phyloP scores from a whole-genome alignment of 2,797 vertebrate genomes.

The Setipinna tenuifilis region DNA sequence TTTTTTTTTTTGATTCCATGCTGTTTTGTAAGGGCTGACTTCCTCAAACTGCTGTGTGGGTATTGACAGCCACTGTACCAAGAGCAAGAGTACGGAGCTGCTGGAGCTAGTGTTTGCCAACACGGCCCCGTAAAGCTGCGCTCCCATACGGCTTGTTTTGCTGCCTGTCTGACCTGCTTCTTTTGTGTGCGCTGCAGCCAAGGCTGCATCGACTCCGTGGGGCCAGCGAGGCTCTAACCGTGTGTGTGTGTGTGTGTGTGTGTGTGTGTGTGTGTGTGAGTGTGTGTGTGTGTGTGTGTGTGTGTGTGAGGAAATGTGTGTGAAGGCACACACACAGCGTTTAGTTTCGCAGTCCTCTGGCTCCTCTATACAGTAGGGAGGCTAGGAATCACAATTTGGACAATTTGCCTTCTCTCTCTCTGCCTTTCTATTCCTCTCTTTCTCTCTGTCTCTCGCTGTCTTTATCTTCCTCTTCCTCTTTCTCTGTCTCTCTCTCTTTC shows the following conservation, averaged over 20 bases:
- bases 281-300: too few species aligned
- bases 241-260: background rate
- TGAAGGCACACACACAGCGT: too few species aligned
- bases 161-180: conserved; percentile 1
- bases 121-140: background rate
- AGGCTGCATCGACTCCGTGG: background rate
- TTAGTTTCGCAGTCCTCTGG: too few species aligned
- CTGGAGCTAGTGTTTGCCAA: background rate
- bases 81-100: background rate
- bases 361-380: too few species aligned
- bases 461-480: too few species aligned
- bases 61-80: background rate
- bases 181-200: background rate
- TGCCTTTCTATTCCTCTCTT: background rate
- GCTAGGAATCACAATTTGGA: too few species aligned
- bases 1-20: conserved; percentile 3
- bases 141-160: background rate
- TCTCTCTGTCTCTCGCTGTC: too few species aligned
- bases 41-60: background rate
- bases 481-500: too few species aligned
- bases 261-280: background rate
- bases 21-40: background rate
- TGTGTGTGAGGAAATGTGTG: too few species aligned
- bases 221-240: background rate
- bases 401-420: background rate